Percentiles rank a stretch among this genome's conserved stretches.
These are phyloP conservation scores for Balaenoptera acutorostrata DNA, from an alignment of 2,113 vertebrate species.

Conservation along the genomic window DNA sequence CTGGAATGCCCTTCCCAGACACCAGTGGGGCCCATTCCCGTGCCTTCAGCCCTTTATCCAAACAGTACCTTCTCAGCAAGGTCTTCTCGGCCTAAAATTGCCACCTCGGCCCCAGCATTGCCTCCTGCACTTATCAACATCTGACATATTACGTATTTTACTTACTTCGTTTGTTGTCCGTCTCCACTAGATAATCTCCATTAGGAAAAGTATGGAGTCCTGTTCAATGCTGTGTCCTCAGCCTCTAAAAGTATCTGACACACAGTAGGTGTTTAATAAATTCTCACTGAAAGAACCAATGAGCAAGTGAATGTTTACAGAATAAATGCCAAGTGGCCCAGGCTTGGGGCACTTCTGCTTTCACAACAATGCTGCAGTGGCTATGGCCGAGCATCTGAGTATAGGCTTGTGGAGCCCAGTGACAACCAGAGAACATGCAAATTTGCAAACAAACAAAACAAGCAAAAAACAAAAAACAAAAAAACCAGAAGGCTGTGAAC, in stretches of 20 bases:
- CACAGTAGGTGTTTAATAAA: not conserved
- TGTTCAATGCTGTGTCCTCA: not conserved
- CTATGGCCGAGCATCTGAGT: rapidly evolving
- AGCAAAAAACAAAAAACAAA: not conserved
- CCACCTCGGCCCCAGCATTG: not conserved
- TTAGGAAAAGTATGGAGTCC: not conserved
- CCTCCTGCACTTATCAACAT: not conserved
- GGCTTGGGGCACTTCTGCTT: not conserved
- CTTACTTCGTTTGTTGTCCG: not conserved
- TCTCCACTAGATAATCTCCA: not conserved
- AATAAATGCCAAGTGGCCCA: not conserved
- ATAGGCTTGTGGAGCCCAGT: not conserved
- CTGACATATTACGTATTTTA: not conserved
- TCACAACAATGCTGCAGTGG: not conserved
- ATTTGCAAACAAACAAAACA: not conserved
- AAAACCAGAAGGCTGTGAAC: not conserved
- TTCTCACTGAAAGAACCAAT: not conserved
- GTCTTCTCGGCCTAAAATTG: not conserved
- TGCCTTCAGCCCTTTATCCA: not conserved
- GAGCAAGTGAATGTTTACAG: not conserved
- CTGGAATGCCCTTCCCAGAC: not conserved
- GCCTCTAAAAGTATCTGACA: not conserved
- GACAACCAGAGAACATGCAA: not conserved
- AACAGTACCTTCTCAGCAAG: not conserved
- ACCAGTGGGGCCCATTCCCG: rapidly evolving